Base-by-base conservation (phyloP, 2,888 invertebrate genomes). In the Taenaris catops region DNA sequence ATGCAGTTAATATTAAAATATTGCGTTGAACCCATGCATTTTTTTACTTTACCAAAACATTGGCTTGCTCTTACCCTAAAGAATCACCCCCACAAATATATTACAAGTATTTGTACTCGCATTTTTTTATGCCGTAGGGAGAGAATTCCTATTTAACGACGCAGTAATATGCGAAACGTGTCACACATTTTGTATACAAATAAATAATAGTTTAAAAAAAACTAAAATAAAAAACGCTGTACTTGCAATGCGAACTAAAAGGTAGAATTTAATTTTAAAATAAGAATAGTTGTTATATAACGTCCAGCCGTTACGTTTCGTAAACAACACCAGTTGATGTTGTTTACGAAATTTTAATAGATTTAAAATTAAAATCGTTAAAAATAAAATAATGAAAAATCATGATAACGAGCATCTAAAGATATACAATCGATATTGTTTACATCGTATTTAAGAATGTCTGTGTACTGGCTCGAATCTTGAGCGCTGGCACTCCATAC, bases 1-100 rank as follows among this genome's bases (percentile, higher is more conserved):
- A 78, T 65, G 74, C 70, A 69, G 80, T 80, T 81, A 81, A 84
- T 86, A 86, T 83, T 81, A 86, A 86, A 83, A 84, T 86, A 86
- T 86, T 81, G 81, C 78, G 70, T 64, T 51, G 65, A 57, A 56
- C 76, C 75, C 74, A 71, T 74, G 74, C 78, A 80, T 73, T 84
- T 86, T 78, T 84, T 86, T 75, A 65, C 59, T 53, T 63, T 64
- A 63, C 61, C 76, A 83, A 76, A 84, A 86, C 84, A 84, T 83
- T 79, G 76, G 69, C 72, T 70, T 74, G 66, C 58, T 55, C 61
- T 56, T 43, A 49, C 53, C 55, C 73, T 53, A 58, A 52, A 66
- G 47, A 46, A 56, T 64, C 67, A 72, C 68, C 80, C 79, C 75
- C 67, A 70, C 64, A 71, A 54, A 65, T 70, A 73, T 72, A 71